A percentile compares a stretch with the other conserved stretches of the same genome.
Conservation (phyloP, 2,797 vertebrate genomes). For the Chrosomus eos region DNA sequence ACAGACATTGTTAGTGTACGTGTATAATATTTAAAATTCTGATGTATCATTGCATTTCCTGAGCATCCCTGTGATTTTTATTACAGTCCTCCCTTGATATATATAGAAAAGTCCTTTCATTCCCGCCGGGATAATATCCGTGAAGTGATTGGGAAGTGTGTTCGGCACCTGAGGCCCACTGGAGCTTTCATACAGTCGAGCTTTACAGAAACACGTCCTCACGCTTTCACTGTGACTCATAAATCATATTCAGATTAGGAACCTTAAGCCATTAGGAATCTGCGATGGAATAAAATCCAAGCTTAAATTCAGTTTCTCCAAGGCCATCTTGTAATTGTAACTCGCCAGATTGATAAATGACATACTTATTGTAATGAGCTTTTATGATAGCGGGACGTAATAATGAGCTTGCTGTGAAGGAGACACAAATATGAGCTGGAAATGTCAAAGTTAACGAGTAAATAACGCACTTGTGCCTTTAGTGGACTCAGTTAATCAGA, state of each 20-base stretch:
- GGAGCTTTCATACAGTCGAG: constrained; percentile 6
- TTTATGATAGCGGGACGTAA: constrained; percentile 50
- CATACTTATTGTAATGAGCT: constrained; percentile 54
- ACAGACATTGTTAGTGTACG: too few relatives aligned
- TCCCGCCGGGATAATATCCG: constrained; percentile 68
- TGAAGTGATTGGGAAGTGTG: constrained; percentile 72
- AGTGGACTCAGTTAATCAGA: constrained; percentile 67
- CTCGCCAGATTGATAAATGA: constrained; percentile 53
- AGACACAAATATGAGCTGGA: constrained; percentile 44
- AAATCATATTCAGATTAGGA: constrained; percentile 37
- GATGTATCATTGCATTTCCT: neutral
- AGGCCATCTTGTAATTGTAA: constrained; percentile 32
- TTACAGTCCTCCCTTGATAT: constrained; percentile 44
- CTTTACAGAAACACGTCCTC: constrained; percentile 1
- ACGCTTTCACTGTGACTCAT: constrained; percentile 13
- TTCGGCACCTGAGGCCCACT: constrained; percentile 75
- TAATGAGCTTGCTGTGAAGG: constrained; percentile 63
- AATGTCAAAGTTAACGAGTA: constrained; percentile 63
- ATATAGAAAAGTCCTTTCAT: constrained; percentile 57
- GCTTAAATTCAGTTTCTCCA: constrained; percentile 16
- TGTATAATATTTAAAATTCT: neutral
- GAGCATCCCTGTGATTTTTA: constrained; percentile 5
- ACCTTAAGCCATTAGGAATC: neutral
- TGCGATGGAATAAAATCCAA: constrained; percentile 1
- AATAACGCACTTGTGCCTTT: constrained; percentile 64